These are phyloP conservation scores for Troides aeacus DNA, from an alignment of 2,888 invertebrate genomes.

Conservation along the genomic window DNA sequence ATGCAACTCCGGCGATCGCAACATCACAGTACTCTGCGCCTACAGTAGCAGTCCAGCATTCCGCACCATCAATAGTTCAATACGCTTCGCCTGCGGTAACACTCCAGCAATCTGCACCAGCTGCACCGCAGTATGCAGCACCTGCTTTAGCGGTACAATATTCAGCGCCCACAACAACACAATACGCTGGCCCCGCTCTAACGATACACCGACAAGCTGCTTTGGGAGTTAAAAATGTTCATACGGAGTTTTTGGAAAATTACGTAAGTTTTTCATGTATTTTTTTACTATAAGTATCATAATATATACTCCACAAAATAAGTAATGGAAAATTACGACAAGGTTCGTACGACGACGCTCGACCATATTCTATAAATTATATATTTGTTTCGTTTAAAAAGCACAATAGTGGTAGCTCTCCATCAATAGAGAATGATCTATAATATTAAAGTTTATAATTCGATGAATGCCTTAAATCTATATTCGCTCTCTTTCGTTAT, in stretches of 20 bases:
- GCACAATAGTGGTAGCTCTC: no score
- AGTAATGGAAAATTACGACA: no score
- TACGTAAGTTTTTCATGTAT: conserved; percentile 72
- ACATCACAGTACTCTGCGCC: conserved; percentile 39
- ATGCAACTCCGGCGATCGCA: conserved; percentile 36
- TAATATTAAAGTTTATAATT: no score
- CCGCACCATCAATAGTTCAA: conserved; percentile 40
- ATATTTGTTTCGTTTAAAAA: no score
- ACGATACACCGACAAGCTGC: conserved; percentile 33
- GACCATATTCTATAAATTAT: no score
- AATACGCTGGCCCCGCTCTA: conserved; percentile 33
- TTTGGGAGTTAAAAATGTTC: conserved; percentile 75
- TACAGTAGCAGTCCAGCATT: conserved; percentile 42
- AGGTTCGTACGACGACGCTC: no score
- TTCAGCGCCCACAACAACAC: conserved; percentile 28
- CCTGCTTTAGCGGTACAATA: conserved; percentile 32
- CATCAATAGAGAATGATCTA: no score
- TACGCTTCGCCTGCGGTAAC: conserved; percentile 37
- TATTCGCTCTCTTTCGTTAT: no score
- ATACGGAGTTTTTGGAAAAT: conserved; percentile 81
- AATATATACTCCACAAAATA: no score
- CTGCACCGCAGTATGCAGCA: conserved; percentile 36
- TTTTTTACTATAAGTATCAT: neutral
- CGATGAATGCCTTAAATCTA: no score
- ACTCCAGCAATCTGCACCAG: conserved; percentile 32